Base-by-base conservation (phyloP, 2,113 vertebrate species). In the Bubalus kerabau region DNA sequence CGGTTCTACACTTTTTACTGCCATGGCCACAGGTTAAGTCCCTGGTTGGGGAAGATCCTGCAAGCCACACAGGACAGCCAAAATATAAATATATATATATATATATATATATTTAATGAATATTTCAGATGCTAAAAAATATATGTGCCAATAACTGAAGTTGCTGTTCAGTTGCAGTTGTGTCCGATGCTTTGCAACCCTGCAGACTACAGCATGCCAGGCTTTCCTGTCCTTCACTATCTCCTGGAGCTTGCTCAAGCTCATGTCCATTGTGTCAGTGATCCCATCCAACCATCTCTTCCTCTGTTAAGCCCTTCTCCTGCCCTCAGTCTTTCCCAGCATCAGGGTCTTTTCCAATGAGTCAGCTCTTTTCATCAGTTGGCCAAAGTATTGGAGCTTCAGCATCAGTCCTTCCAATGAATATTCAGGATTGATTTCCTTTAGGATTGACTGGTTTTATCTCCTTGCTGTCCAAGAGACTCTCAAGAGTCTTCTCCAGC, bases 41-140 rank as follows among this genome's bases (percentile, higher is more conserved):
- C 48, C 78, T 52, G 78, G 28, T 12, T 81, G 48, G 48, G 48
- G 48, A 81, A 81, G 78, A 50, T 52, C 16, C 78, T 50, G 30
- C 48, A 52, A 32, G 10, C 78, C 9, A 12, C 2, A 12, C 30
- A 81, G 17, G 13, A 50, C 48, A 81, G 78, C 48, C 2, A 81
- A 52, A 13, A 32, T 94, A 56, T 40, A 85, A 56, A 71, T 40
- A 36, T 23, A 23, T 2, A 71, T 71, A 19, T n/a, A n/a, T n/a
- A 67, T 40, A 74, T 46, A 82, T 62, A 56, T 91, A 19, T 67
- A 52, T 62, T 88, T 85, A 54, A 94, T 85, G 56, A 21, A 43
- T 78, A 90, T 81, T 78, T 14, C 43, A 85, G 19, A 26, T 36
- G 19, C 64, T 76, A 81, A 81, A 76, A n/a, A 95, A 54, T 74